Percentiles rank a stretch among this genome's conserved stretches.
Conservation (phyloP, 2,888 invertebrate species). For the Periphyllus acericola region DNA sequence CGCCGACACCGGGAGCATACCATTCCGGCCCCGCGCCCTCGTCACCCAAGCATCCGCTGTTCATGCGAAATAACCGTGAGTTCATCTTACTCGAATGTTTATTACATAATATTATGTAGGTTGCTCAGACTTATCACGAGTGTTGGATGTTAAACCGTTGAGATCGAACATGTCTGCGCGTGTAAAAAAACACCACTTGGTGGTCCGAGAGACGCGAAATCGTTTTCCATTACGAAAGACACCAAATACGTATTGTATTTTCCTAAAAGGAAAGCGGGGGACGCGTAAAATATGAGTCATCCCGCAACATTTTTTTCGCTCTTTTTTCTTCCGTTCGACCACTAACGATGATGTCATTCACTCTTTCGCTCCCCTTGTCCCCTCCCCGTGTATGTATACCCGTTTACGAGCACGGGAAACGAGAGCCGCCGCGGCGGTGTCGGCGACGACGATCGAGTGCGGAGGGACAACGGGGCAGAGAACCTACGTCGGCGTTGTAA, state of each 20-base stretch:
- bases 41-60: slow-evolving; percentile 56
- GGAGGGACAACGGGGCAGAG: neutral
- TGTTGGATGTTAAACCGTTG: neutral
- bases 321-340: slow-evolving; percentile 57
- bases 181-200: no score
- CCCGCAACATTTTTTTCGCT: neutral
- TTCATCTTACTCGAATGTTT: neutral
- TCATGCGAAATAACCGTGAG: slow-evolving; percentile 56
- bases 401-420: slow-evolving; percentile 27
- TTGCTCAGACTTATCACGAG: neutral
- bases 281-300: neutral
- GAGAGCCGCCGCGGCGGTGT: neutral
- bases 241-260: no score
- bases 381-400: neutral
- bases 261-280: neutral
- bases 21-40: slow-evolving; percentile 36
- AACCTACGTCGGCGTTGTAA: slow-evolving; percentile 34
- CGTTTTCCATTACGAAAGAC: no score
- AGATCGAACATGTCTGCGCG: no score
- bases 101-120: neutral
- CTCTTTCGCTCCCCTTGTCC: slow-evolving; percentile 1
- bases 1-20: slow-evolving; percentile 29
- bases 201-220: no score
- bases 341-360: slow-evolving; percentile 46
- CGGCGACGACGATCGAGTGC: slow-evolving; percentile 29